Conservation (phyloP, 1,140 invertebrate species). For the Orchestia grillus region DNA sequence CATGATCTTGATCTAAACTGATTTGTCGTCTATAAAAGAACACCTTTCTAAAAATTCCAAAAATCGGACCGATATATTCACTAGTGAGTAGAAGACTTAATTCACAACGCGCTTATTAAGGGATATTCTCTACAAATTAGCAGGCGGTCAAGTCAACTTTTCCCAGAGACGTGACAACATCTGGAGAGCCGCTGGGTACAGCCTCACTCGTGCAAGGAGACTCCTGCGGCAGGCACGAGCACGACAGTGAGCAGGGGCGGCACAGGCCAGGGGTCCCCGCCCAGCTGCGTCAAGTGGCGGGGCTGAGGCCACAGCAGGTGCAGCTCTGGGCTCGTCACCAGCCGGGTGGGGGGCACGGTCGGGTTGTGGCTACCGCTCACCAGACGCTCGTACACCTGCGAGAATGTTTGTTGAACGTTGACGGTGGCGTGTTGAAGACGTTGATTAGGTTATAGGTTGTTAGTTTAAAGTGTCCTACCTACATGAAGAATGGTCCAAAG, state of each 20-base stretch:
- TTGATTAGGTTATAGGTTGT: too few relatives aligned
- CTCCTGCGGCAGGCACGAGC: constrained; percentile 69
- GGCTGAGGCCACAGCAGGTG: constrained; percentile 78
- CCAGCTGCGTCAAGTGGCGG: constrained; percentile 75
- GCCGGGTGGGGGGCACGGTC: constrained; percentile 70
- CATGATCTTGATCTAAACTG: too few relatives aligned
- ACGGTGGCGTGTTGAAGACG: too few relatives aligned
- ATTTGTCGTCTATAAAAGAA: too few relatives aligned
- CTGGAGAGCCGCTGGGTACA: constrained; percentile 62
- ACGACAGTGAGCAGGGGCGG: constrained; percentile 70
- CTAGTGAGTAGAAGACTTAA: background rate
- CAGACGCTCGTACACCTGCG: constrained; percentile 63
- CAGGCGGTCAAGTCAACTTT: background rate
- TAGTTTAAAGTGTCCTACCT: too few relatives aligned
- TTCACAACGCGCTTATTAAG: background rate
- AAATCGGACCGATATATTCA: background rate
- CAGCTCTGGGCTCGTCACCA: constrained; percentile 73
- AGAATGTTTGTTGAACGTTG: too few relatives aligned
- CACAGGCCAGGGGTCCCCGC: constrained; percentile 72
- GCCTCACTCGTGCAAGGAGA: constrained; percentile 74
- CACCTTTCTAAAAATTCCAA: too few relatives aligned
- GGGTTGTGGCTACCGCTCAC: constrained; percentile 51
- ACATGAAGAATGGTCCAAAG: too few relatives aligned
- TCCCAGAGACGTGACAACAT: too few relatives aligned
- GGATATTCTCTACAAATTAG: background rate